Conservation (phyloP, 2,113 vertebrate species). For the Chloebia gouldiae region DNA sequence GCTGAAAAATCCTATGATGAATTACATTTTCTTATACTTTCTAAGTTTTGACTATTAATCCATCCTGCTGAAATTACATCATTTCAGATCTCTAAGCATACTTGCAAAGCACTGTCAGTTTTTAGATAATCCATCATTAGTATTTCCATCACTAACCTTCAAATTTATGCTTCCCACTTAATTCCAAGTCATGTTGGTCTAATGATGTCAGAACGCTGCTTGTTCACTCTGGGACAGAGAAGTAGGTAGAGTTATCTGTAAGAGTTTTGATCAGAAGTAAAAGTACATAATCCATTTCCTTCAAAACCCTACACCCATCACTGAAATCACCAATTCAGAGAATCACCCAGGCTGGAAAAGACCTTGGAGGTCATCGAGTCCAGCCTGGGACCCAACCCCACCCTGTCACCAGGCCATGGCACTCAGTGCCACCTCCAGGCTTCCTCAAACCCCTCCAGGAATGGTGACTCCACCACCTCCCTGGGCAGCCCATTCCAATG, state of each 20-base stretch:
- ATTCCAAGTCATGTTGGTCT: neutral
- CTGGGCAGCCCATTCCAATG: neutral
- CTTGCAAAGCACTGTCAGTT: neutral
- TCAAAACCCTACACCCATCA: neutral
- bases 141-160: neutral
- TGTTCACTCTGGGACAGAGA: neutral
- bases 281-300: neutral
- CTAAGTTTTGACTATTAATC: neutral
- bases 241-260: neutral
- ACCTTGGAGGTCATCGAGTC: fast-evolving
- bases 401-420: neutral
- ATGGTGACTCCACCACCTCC: fast-evolving
- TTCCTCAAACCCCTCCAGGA: too few relatives aligned
- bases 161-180: neutral
- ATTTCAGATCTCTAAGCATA: neutral
- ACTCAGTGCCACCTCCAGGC: neutral
- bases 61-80: neutral
- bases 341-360: neutral
- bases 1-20: neutral
- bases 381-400: neutral
- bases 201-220: neutral
- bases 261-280: neutral
- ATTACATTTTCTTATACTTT: neutral
- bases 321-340: neutral
- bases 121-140: neutral